These are phyloP conservation scores for Epizoanthus illoricatus DNA, from an alignment of 92 coral and sea anemone genomes.

Conservation along the genomic window DNA sequence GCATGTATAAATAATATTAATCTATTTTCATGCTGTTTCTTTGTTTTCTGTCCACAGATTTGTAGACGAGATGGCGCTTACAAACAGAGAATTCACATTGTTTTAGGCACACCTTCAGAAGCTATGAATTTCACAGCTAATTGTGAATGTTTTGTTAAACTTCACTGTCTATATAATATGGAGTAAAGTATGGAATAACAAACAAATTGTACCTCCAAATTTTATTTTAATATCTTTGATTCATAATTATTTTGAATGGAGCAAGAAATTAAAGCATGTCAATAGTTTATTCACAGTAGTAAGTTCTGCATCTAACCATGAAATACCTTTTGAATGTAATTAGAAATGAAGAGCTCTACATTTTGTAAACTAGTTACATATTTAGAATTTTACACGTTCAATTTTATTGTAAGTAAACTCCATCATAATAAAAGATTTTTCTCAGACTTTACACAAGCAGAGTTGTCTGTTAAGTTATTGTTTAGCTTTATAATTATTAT, in stretches of 20 bases:
- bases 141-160: background rate
- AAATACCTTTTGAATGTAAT: background rate
- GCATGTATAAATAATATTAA: background rate
- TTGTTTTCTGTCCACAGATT: conserved; percentile 63
- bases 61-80: conserved; percentile 97
- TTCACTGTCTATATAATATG: background rate
- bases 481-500: background rate
- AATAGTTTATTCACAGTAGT: no score
- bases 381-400: background rate
- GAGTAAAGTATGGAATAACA: background rate
- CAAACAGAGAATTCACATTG: conserved; percentile 96
- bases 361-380: background rate
- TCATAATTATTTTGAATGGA: no score
- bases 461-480: background rate
- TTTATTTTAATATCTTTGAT: no score
- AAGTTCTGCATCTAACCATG: background rate
- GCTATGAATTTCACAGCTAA: background rate
- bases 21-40: background rate
- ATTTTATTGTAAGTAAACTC: background rate
- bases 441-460: background rate
- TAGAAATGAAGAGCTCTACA: background rate
- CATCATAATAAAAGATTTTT: background rate
- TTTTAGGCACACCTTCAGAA: conserved; percentile 52
- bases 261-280: no score
- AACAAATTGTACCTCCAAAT: no score